Evolutionary conservation across 2,888 invertebrate species (phyloP), one percentile per base, ranked within the genome.

Genomic region (Pardosa pseudoannulata): DNA sequence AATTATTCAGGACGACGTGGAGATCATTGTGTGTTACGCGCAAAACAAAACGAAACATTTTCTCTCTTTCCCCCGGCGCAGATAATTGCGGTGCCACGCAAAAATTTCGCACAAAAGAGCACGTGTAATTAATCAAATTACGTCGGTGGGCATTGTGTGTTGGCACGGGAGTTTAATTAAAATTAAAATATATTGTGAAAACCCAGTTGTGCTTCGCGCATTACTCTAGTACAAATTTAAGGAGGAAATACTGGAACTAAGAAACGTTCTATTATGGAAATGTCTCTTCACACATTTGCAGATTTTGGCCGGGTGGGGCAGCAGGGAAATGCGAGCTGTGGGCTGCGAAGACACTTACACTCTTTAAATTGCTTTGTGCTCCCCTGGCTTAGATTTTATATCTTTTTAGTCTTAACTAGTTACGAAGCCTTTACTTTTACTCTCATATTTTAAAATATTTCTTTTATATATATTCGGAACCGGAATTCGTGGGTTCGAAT

Each of bases 101-200:
- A 56, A 56, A 56, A 56, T 56, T 56, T 56, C 11, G 56, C 11
- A 56, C 56, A 56, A 56, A 46, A 56, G 56, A 56, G 56, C 56
- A 23, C 11, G 56, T 23, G 56, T 11, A 56, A 56, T 56, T 56
- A 56, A 56, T 56, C 56, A 56, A 56, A 56, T 56, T 56, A 56
- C 56, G 56, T 56, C 56, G 2, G 56, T 23, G 23, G 23, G 23
- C 56, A 23, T 56, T 3, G 19, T 2, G n/a, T n/a, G 56, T 56
- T 7, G 7, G 46, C 23, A 11, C 1, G 19, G 56, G 56, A 56
- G 56, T 19, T 56, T 56, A 56, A 56, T 56, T 56, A 56, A 56
- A 56, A 56, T 56, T 56, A 56, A 56, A 56, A 56, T 56, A 56
- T 23, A 56, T 56, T 56, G 56, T 56, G 19, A 56, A 56, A 6